phyloP scores from a whole-genome alignment of 2,888 invertebrate species.

The Hirtodrosophila alboralis region DNA sequence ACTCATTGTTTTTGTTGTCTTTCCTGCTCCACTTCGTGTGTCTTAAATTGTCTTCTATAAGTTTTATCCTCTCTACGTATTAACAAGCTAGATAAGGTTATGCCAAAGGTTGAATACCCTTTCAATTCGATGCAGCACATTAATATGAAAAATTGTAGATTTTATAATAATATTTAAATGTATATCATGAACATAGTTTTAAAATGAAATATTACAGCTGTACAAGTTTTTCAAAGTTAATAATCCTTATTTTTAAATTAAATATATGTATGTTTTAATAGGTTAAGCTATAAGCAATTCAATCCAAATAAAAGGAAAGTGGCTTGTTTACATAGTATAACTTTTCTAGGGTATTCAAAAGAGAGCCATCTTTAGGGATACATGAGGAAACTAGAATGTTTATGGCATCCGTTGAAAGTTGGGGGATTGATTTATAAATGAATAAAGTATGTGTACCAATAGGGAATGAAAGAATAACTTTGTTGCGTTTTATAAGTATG shows the following conservation, averaged over 20 bases:
- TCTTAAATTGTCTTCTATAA: conserved; percentile 64
- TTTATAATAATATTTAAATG: too few relatives aligned
- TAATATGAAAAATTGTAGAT: too few relatives aligned
- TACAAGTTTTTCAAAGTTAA: too few relatives aligned
- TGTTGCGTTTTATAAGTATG: too few relatives aligned
- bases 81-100: background rate
- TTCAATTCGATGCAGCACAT: background rate
- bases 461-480: background rate
- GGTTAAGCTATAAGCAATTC: too few relatives aligned
- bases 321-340: too few relatives aligned
- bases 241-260: too few relatives aligned
- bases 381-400: background rate
- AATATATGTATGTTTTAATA: too few relatives aligned
- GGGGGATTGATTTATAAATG: conserved; percentile 16
- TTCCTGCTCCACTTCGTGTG: conserved; percentile 7
- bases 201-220: too few relatives aligned
- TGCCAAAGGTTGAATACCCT: conserved; percentile 24
- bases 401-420: background rate
- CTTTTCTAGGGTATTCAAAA: conserved; percentile 2
- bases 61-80: conserved; percentile 37
- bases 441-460: background rate
- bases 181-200: too few relatives aligned
- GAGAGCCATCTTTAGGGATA: background rate
- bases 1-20: background rate
- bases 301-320: too few relatives aligned